Evolutionary conservation across 1,140 invertebrate genomes (phyloP), one percentile per base, ranked within the genome.

Genomic region (Zaprionus ghesquierei): DNA sequence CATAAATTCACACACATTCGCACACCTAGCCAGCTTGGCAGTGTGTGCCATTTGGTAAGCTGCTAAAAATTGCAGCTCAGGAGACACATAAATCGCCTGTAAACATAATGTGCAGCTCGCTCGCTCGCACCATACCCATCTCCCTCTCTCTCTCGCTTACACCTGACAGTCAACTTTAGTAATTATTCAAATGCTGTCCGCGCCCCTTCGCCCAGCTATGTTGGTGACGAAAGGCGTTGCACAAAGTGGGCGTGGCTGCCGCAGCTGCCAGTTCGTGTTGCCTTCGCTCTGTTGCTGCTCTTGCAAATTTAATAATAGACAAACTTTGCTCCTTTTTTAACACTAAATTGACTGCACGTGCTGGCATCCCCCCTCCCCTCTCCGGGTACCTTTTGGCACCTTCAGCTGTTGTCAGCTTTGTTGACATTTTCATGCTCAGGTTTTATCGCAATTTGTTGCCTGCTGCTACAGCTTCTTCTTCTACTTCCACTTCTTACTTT

Each of bases 221-320:
- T 41, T 82, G 79, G 79, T 84, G 84, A 65, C 60, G 76, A 87
- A 87, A 87, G 55, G 58, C 23, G 58, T 41, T 63, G 35, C 38
- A 8, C n/a, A n/a, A n/a, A 33, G 61, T 29, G 55, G 62, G 62
- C 59, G 25, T 73, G 60, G 38, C 51, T 41, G 62, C 55, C 75
- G 35, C 75, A 84, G 71, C 62, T 84, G 80, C 49, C 73, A 70
- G 55, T 60, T 66, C 51, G 49, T 25, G 22, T 84, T 81, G 25
- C 25, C 12, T 22, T 51, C 8, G 49, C 66, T 66, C 38, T 63
- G 68, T 49, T 54, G 74, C 53, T 62, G 44, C 59, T 64, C 59
- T 50, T 79, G 50, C 63, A 76, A 85, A 84, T 84, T 84, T 85
- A 79, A 84, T 84, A 85, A 84, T 78, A 79, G 73, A 64, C 53